These are phyloP conservation scores for Phacellophora camtschatica DNA, from an alignment of 30 jellyfish, hydroid and myxozoan species.

Conservation along the genomic window DNA sequence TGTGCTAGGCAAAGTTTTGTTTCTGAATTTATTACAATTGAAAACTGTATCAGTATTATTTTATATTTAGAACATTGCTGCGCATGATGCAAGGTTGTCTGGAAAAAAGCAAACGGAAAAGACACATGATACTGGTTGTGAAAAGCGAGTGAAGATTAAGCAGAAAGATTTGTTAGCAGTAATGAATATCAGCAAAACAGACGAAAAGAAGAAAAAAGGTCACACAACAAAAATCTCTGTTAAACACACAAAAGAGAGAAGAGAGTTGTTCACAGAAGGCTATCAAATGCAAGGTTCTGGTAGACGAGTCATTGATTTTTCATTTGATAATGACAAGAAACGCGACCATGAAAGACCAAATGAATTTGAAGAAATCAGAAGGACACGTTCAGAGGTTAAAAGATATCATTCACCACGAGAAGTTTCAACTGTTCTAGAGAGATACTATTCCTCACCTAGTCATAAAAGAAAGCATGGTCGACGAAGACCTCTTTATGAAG, in stretches of 20 bases:
- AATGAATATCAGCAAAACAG: slow-evolving; percentile 1
- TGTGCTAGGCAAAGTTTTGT: too few species aligned
- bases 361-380: background rate
- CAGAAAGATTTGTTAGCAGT: slow-evolving; percentile 17
- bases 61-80: too few species aligned
- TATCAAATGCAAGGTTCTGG: background rate
- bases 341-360: background rate
- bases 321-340: background rate
- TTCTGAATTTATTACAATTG: too few species aligned
- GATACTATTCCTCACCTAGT: background rate
- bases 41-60: too few species aligned
- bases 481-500: slow-evolving; percentile 25
- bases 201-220: background rate
- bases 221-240: background rate
- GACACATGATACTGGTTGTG: too few species aligned
- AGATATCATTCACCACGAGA: slow-evolving; percentile 48
- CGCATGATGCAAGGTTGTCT: too few species aligned
- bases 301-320: slow-evolving; percentile 11
- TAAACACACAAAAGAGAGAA: slow-evolving; percentile 9
- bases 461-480: background rate
- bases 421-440: slow-evolving; percentile 9
- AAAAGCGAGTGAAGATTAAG: slow-evolving; percentile 5
- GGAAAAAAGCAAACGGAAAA: too few species aligned
- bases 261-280: slow-evolving; percentile 22
- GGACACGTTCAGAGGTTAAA: background rate